phyloP scores from a whole-genome alignment of 2,113 vertebrate genomes.

The human region GRCh38 chr9:97669001-97669500 shows the following conservation, averaged over 20 bases:
- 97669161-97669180: not conserved
- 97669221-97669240: not conserved
- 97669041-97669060: not conserved
- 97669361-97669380: not conserved
- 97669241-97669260: not conserved
- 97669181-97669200: not conserved
- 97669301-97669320: not conserved
- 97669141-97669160: not conserved
- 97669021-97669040: not conserved
- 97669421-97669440: not conserved
- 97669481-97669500: not conserved
- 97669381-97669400: not conserved
- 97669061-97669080: not conserved
- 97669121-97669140: not conserved
- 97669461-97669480: no score
- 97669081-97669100: conserved; percentile 9
- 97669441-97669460: not conserved
- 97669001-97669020: not conserved
- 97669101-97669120: not conserved
- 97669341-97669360: not conserved
- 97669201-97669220: not conserved
- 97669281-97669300: not conserved
- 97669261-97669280: not conserved
- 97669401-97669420: not conserved
- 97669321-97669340: not conserved